Conservation (phyloP, 2,113 vertebrate species). For the Solea senegalensis region DNA sequence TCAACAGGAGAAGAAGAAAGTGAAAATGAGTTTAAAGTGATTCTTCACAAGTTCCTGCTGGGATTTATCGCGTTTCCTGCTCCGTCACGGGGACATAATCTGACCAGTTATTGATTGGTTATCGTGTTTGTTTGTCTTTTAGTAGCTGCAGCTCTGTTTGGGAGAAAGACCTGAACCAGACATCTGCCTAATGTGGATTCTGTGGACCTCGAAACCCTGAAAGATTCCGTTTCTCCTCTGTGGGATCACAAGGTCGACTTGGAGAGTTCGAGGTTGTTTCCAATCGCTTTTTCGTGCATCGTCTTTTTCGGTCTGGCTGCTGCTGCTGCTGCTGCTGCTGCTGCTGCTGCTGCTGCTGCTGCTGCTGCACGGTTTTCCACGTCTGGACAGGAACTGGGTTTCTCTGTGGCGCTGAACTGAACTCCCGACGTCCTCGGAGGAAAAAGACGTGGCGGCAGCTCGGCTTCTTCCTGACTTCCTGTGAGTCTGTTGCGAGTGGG, state of each 20-base stretch:
- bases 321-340: too few species aligned
- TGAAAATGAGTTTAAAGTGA: not conserved
- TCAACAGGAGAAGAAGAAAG: not conserved
- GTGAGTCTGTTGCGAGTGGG: not conserved
- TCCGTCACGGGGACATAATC: conserved; percentile 3
- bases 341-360: too few species aligned
- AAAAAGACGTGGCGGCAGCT: conserved; percentile 6
- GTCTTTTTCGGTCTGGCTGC: conserved; percentile 5
- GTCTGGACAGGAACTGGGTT: conserved; percentile 10
- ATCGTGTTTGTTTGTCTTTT: not conserved
- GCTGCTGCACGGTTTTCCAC: conserved; percentile 10
- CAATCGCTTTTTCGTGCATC: not conserved
- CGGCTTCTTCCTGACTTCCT: not conserved
- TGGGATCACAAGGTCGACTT: conserved; percentile 11
- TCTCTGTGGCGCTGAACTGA: not conserved
- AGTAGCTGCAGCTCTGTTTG: too few species aligned
- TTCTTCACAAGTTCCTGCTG: not conserved
- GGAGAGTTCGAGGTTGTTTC: not conserved
- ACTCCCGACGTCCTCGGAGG: too few species aligned
- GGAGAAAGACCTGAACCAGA: not conserved
- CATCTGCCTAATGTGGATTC: not conserved
- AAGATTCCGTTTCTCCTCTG: conserved; percentile 1
- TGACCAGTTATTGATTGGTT: conserved; percentile 10
- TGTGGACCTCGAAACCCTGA: not conserved
- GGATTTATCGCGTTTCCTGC: not conserved